Percentiles rank a stretch among this genome's conserved stretches.
These are phyloP conservation scores for Leptopilina boulardi DNA, from an alignment of 1,140 invertebrate species.

Conservation along the genomic window DNA sequence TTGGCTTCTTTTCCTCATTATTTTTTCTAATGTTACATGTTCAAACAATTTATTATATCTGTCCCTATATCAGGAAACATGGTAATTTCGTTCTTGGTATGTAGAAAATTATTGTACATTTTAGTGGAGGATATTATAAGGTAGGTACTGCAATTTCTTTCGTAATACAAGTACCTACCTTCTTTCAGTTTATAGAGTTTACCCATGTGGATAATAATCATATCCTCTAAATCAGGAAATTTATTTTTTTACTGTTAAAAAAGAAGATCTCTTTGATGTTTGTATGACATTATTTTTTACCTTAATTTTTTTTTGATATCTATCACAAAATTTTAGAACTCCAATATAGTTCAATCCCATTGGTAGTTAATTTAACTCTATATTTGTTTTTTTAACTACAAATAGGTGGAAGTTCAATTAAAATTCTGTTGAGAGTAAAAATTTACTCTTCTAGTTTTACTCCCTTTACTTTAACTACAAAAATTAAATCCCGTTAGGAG, in stretches of 20 bases:
- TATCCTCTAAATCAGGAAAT: neutral
- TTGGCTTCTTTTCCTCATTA: neutral
- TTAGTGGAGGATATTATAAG: slow-evolving; percentile 29
- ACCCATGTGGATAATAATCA: slow-evolving; percentile 30
- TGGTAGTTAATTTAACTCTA: no score
- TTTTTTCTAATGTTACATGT: slow-evolving; percentile 16
- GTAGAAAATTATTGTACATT: slow-evolving; percentile 25
- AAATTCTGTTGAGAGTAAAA: no score
- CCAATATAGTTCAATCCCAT: no score
- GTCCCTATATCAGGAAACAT: slow-evolving; percentile 13
- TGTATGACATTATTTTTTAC: no score
- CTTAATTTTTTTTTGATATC: no score
- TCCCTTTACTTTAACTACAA: no score
- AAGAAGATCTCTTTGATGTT: no score
- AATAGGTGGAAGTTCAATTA: no score
- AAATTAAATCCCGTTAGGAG: no score
- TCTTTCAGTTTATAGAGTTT: slow-evolving; percentile 26
- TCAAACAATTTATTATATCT: slow-evolving; percentile 26
- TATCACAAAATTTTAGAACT: no score
- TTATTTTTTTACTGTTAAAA: neutral
- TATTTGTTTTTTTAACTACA: no score
- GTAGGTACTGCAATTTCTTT: slow-evolving; percentile 20
- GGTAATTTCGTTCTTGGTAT: slow-evolving; percentile 26
- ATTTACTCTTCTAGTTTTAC: no score
- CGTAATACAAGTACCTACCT: slow-evolving; percentile 21